These are phyloP conservation scores for Spheniscus humboldti DNA, from an alignment of 2,797 vertebrate species.

Conservation along the genomic window DNA sequence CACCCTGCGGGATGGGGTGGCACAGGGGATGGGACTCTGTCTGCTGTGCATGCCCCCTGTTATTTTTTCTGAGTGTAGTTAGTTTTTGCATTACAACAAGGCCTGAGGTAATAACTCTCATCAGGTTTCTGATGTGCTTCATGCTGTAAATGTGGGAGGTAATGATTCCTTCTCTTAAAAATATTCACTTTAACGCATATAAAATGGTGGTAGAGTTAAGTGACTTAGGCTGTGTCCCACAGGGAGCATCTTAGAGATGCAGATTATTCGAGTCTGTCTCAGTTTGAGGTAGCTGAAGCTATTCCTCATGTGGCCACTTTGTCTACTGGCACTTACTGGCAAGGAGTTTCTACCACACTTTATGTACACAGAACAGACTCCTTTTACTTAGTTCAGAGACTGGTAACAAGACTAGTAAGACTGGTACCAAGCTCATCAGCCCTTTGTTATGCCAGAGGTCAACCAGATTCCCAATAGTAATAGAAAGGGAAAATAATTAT, in stretches of 20 bases:
- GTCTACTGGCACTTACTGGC: background rate
- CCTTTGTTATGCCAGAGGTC: background rate
- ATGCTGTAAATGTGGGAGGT: background rate
- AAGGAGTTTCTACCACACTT: background rate
- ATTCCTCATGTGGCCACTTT: background rate
- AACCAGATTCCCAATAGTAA: background rate
- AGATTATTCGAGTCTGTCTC: background rate
- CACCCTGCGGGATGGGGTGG: rapidly evolving
- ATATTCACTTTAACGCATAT: background rate
- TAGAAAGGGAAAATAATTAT: background rate
- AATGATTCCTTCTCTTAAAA: background rate
- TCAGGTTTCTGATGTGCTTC: background rate
- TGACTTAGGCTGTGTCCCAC: background rate
- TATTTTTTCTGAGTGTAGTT: background rate
- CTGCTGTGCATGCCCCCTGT: background rate
- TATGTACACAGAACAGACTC: background rate
- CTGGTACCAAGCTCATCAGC: background rate
- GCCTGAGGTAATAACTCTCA: background rate
- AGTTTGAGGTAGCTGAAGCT: background rate
- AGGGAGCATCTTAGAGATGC: background rate
- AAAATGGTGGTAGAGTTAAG: background rate
- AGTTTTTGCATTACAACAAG: background rate
- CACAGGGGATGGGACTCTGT: background rate
- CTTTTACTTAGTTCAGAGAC: background rate
- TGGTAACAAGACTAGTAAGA: background rate